phyloP scores from a whole-genome alignment of 1,140 invertebrate genomes.

The Ditylenchus dipsaci region DNA sequence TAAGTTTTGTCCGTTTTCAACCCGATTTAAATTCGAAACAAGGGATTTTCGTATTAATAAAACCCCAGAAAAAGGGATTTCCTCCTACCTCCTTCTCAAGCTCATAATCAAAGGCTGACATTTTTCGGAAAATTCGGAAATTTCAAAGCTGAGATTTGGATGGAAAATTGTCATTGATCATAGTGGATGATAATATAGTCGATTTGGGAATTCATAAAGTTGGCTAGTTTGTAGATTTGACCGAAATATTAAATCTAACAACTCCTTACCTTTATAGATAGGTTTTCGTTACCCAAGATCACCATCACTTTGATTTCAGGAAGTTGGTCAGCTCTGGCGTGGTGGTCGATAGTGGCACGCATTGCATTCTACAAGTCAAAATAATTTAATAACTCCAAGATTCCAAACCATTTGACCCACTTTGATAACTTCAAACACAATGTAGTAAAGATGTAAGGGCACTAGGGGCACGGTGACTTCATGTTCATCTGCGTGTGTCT shows the following conservation, averaged over 20 bases:
- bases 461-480: slow-evolving; percentile 82
- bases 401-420: slow-evolving; percentile 45
- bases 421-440: slow-evolving; percentile 96
- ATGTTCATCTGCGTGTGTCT: slow-evolving; percentile 45
- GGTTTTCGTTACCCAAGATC: slow-evolving; percentile 82
- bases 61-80: too few species aligned
- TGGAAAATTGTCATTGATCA: too few species aligned
- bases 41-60: too few species aligned
- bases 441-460: slow-evolving; percentile 97
- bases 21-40: too few species aligned
- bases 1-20: too few species aligned
- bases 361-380: slow-evolving; percentile 73
- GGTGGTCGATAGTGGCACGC: slow-evolving; percentile 71
- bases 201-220: not conserved
- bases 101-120: too few species aligned
- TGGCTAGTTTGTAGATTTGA: too few species aligned
- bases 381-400: slow-evolving; percentile 23
- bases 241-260: too few species aligned
- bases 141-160: too few species aligned
- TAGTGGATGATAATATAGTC: too few species aligned
- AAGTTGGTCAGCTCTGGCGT: slow-evolving; percentile 67
- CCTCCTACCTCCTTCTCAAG: too few species aligned
- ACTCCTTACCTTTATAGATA: slow-evolving; percentile 80
- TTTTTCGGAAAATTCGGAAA: too few species aligned
- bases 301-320: slow-evolving; percentile 82